Conservation (phyloP, 2,797 vertebrate species). For the Scleropages formosus region DNA sequence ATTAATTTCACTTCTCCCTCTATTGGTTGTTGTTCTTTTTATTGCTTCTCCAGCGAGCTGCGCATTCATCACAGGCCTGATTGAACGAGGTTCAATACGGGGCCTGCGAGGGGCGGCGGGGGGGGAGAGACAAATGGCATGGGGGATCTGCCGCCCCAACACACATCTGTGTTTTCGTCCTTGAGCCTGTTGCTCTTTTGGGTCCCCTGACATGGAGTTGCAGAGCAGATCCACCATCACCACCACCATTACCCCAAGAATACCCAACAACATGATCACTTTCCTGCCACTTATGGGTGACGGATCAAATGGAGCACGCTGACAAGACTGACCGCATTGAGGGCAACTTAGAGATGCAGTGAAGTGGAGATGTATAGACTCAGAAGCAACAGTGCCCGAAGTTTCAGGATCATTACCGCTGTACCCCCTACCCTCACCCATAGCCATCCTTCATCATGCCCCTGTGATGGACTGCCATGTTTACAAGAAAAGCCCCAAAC, state of each 20-base stretch:
- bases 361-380: not conserved
- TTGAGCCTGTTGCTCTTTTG: not conserved
- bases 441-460: not conserved
- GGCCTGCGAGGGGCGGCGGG: too few species aligned
- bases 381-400: not conserved
- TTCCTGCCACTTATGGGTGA: not conserved
- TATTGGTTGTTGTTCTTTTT: slow-evolving; percentile 60
- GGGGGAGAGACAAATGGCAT: slow-evolving; percentile 57
- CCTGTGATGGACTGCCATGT: not conserved
- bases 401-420: not conserved
- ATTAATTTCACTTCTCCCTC: slow-evolving; percentile 63
- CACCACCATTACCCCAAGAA: too few species aligned
- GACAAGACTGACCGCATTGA: too few species aligned
- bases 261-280: not conserved
- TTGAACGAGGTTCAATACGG: slow-evolving; percentile 62
- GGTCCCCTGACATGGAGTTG: not conserved
- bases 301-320: not conserved
- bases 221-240: not conserved
- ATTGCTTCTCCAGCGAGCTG: slow-evolving; percentile 50
- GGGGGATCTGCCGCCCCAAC: not conserved
- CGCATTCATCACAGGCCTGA: slow-evolving; percentile 59
- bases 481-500: not conserved
- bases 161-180: not conserved
- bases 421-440: not conserved
- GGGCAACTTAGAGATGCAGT: not conserved